Evolutionary conservation across 2,888 invertebrate species (phyloP).

Genomic region (Prosapia bicincta): DNA sequence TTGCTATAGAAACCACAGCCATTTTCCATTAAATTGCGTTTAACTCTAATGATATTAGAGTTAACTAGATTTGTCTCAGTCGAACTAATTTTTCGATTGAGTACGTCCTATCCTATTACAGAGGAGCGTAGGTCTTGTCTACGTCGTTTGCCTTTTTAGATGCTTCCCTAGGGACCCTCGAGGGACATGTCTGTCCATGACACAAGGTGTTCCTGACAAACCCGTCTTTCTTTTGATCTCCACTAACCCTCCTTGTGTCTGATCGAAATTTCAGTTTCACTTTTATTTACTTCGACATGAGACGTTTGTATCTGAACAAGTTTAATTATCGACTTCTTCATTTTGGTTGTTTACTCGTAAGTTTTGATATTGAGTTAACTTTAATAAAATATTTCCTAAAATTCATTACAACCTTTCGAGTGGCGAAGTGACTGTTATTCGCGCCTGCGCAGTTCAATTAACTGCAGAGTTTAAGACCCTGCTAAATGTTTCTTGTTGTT

Average conservation of each 20-base stretch:
- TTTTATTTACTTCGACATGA: background rate
- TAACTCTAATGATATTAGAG: background rate
- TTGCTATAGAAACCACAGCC: no score
- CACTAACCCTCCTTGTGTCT: background rate
- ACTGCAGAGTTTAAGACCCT: no score
- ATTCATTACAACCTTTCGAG: no score
- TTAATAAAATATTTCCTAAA: no score
- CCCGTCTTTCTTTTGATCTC: background rate
- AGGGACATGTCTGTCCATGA: background rate
- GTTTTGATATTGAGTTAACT: no score
- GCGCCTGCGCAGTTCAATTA: no score
- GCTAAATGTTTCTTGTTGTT: no score
- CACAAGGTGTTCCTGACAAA: background rate
- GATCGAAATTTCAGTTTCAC: background rate
- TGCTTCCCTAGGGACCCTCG: background rate
- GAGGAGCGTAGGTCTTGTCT: background rate
- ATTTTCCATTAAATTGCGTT: background rate
- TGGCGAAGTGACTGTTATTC: no score
- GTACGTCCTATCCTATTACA: background rate
- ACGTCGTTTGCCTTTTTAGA: background rate
- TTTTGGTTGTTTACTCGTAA: no score
- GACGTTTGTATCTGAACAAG: no score
- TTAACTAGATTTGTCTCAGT: no score
- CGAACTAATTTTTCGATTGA: background rate
- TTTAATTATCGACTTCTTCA: no score